phyloP scores from a whole-genome alignment of 2,113 vertebrate genomes.

The Rhineura floridana region DNA sequence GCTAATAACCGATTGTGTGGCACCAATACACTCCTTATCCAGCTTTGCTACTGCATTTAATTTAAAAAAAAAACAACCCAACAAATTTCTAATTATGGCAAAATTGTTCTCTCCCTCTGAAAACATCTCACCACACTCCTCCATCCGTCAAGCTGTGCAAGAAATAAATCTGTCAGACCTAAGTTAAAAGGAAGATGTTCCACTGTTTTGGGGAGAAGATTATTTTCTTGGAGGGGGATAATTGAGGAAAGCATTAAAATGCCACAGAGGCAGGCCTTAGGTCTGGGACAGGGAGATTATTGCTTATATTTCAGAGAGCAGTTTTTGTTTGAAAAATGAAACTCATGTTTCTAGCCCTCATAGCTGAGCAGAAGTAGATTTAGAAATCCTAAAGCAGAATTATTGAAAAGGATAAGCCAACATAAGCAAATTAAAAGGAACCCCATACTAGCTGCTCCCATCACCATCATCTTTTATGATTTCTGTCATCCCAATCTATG shows the following conservation, averaged over 20 bases:
- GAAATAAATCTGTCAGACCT: constrained; percentile 43
- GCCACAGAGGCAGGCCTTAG: neutral
- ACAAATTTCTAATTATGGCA: constrained; percentile 79
- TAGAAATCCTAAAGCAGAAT: neutral
- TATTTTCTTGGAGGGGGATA: neutral
- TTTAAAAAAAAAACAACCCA: constrained; percentile 62
- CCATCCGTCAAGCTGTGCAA: constrained; percentile 41
- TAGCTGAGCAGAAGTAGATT: neutral
- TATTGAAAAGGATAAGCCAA: neutral
- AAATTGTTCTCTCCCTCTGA: constrained; percentile 73
- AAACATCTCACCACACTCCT: constrained; percentile 71
- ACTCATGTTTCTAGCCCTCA: neutral
- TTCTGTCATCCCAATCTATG: neutral
- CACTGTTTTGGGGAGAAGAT: neutral
- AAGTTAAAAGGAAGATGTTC: constrained; percentile 32
- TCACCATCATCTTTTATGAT: neutral
- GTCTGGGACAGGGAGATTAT: neutral
- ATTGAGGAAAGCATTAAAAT: neutral
- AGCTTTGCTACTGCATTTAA: constrained; percentile 69
- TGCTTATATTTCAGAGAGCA: neutral
- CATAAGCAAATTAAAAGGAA: neutral
- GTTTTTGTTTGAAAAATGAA: neutral
- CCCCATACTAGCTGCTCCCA: neutral
- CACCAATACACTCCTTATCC: constrained; percentile 75
- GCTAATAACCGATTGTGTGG: constrained; percentile 81